Evolutionary conservation across 2,797 vertebrate genomes (phyloP), one percentile per base, ranked within the genome.

Genomic region (Bufotes viridis): DNA sequence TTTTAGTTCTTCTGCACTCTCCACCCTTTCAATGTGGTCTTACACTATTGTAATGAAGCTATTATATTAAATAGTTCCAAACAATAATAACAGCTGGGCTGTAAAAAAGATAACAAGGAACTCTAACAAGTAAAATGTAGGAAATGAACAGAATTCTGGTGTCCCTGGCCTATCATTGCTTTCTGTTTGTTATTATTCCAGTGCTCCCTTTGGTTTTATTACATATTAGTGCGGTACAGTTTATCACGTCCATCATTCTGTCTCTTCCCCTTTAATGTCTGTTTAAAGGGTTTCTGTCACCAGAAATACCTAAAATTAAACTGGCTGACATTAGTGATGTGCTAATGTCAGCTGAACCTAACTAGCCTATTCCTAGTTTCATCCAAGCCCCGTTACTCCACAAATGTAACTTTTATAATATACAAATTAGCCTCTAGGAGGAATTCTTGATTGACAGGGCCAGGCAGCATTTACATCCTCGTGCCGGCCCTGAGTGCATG

Each of bases 231-330:
- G 60, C 12, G 24, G 20, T 42, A 42, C 12, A 6, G 14, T 51
- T 15, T 20, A 82, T 67, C 49, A 17, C 8, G 72, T 9, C 10
- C 26, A 57, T 57, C 82, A 57, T 58, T 65, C 67, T 69, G 14
- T 69, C 51, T 69, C 63, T 84, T 83, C n/a, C 65, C 49, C 20
- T 83, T 58, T 58, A 83, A 58, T 84, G 22, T 29, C 65, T 60
- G 34, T 60, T 58, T 42, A 24, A 2, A 11, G 34, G 29, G n/a
- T n/a, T n/a, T n/a, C n/a, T n/a, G n/a, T n/a, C n/a, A n/a, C n/a
- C n/a, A n/a, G n/a, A n/a, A n/a, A n/a, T n/a, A n/a, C n/a, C n/a
- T n/a, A n/a, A n/a, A n/a, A n/a, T n/a, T n/a, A n/a, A n/a, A n/a
- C n/a, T n/a, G n/a, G n/a, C n/a, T n/a, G n/a, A n/a, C n/a, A n/a